These are phyloP conservation scores for Cottoperca gobio DNA, from an alignment of 2,797 vertebrate species.

Conservation along the genomic window DNA sequence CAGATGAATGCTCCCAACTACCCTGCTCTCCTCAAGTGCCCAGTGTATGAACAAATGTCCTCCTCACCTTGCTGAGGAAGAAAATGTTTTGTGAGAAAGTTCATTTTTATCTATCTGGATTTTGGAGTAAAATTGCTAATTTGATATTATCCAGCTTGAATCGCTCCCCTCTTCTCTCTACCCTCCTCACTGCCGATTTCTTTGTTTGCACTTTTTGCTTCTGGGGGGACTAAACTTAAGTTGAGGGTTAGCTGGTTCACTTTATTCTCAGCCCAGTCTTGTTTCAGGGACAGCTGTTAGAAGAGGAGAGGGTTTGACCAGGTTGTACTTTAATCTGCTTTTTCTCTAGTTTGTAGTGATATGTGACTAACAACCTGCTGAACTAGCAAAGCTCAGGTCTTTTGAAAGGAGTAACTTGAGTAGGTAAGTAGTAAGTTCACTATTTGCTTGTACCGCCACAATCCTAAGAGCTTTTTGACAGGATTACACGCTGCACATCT, in stretches of 20 bases:
- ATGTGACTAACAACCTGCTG: neutral
- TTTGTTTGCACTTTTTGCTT: conserved; percentile 42
- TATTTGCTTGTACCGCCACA: neutral
- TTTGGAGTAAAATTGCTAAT: conserved; percentile 44
- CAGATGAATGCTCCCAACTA: conserved; percentile 93
- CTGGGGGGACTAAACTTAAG: conserved; percentile 27
- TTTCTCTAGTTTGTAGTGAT: conserved; percentile 17
- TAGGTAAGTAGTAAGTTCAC: neutral
- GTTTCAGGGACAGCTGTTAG: conserved; percentile 13
- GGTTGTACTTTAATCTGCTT: conserved; percentile 22
- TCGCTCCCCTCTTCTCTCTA: conserved; percentile 19
- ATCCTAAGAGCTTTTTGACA: neutral
- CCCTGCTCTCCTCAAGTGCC: conserved; percentile 93
- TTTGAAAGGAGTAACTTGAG: neutral
- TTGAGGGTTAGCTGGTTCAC: conserved; percentile 25
- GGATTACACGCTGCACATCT: conserved; percentile 2
- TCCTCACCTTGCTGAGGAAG: conserved; percentile 90
- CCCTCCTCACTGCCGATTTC: conserved; percentile 12
- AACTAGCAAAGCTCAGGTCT: neutral
- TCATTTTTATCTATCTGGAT: conserved; percentile 42
- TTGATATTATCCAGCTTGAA: conserved; percentile 52
- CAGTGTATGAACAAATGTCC: conserved; percentile 93
- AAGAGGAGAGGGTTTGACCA: conserved; percentile 11
- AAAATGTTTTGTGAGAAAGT: neutral
- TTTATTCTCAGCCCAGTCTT: conserved; percentile 21